These are phyloP conservation scores for Anoplolepis gracilipes DNA, from an alignment of 1,140 invertebrate genomes.

Conservation along the genomic window DNA sequence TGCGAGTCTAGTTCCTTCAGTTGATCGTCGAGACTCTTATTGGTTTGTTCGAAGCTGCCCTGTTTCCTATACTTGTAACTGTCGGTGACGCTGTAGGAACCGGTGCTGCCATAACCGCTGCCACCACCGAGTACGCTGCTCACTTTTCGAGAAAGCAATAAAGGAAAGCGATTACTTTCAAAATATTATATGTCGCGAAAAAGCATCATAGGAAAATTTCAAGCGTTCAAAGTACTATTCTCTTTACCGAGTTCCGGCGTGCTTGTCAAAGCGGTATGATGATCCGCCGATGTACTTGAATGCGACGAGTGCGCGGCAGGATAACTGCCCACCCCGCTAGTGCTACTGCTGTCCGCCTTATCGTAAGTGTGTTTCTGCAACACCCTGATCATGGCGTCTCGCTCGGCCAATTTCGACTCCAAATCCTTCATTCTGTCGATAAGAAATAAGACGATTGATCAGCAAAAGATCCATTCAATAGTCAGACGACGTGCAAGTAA, in stretches of 20 bases:
- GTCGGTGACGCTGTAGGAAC: slow-evolving; percentile 87
- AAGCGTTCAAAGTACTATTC: not conserved
- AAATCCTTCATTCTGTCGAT: slow-evolving; percentile 92
- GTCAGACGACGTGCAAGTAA: not conserved
- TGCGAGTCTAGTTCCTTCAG: slow-evolving; percentile 93
- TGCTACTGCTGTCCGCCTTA: slow-evolving; percentile 87
- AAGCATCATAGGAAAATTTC: not conserved
- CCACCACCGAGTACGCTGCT: slow-evolving; percentile 87
- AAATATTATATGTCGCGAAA: not conserved
- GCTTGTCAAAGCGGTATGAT: slow-evolving; percentile 80
- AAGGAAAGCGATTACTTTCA: slow-evolving; percentile 31
- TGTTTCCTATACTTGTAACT: slow-evolving; percentile 87
- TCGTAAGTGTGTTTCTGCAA: slow-evolving; percentile 93
- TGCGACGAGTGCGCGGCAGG: slow-evolving; percentile 84
- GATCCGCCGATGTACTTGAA: slow-evolving; percentile 84
- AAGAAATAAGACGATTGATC: not conserved
- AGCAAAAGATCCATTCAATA: too few species aligned
- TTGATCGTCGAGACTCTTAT: slow-evolving; percentile 92
- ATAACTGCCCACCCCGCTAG: slow-evolving; percentile 83
- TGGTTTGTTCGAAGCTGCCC: slow-evolving; percentile 90
- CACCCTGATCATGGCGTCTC: slow-evolving; percentile 96
- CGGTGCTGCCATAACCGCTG: slow-evolving; percentile 87
- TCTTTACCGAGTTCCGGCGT: slow-evolving; percentile 83
- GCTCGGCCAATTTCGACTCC: slow-evolving; percentile 94
- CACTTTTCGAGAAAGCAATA: slow-evolving; percentile 81